phyloP scores from a whole-genome alignment of 2,797 vertebrate species.

The Eurystomus glaucurus region DNA sequence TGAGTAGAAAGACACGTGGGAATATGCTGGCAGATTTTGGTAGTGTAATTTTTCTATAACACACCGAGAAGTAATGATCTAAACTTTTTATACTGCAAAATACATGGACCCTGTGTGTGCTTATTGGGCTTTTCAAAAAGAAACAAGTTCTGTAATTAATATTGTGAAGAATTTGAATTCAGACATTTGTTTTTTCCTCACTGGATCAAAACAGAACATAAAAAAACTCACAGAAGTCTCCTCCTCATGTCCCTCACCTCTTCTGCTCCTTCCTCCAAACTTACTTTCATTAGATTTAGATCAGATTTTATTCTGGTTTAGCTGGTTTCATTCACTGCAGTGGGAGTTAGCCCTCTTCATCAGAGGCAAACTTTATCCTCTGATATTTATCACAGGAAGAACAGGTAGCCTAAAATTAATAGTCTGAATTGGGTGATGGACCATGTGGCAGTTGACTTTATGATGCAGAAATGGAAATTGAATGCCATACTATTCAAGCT shows the following conservation, averaged over 20 bases:
- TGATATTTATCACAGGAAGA: neutral
- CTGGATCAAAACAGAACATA: neutral
- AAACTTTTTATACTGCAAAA: neutral
- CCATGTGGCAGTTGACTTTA: neutral
- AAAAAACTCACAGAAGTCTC: neutral
- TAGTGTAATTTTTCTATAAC: neutral
- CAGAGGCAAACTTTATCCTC: neutral
- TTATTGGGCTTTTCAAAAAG: neutral
- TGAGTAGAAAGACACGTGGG: neutral
- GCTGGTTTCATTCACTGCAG: neutral
- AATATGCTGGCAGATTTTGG: neutral
- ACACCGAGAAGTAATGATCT: neutral
- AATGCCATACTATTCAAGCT: neutral
- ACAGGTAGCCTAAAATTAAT: neutral
- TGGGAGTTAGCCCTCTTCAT: neutral
- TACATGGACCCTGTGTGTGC: neutral
- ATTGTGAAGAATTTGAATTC: neutral
- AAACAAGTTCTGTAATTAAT: neutral
- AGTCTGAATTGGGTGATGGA: neutral
- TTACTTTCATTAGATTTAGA: neutral
- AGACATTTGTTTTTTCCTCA: neutral
- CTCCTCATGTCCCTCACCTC: neutral
- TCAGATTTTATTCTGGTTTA: neutral
- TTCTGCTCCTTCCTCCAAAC: neutral
- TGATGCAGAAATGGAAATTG: neutral